These are phyloP conservation scores for Homarus americanus DNA, from an alignment of 1,140 invertebrate species.

Conservation along the genomic window DNA sequence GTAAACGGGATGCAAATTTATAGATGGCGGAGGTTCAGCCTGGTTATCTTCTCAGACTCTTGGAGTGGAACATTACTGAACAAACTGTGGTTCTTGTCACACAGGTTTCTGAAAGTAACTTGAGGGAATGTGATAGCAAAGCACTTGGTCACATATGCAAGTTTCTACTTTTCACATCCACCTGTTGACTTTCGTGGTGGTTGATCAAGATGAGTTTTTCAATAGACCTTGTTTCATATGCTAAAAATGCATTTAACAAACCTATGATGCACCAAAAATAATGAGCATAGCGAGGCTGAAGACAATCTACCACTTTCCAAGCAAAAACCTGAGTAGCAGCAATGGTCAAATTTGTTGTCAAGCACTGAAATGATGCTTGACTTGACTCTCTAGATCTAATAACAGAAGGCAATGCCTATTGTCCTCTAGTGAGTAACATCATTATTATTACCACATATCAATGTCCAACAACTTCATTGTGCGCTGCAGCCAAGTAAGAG, in stretches of 20 bases:
- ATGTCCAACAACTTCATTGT: not conserved
- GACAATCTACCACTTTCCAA: not conserved
- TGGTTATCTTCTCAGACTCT: constrained; percentile 36
- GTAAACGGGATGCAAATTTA: constrained; percentile 68
- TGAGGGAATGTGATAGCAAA: constrained; percentile 18
- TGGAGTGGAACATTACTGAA: constrained; percentile 24
- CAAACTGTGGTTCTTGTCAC: constrained; percentile 1
- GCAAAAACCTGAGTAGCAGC: not conserved
- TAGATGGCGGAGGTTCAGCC: constrained; percentile 43
- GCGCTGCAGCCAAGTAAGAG: not conserved
- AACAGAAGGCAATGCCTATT: not conserved
- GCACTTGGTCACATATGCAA: not conserved
- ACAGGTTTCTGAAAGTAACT: constrained; percentile 55
- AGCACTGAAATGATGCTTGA: not conserved
- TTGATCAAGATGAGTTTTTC: not conserved
- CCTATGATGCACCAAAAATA: not conserved
- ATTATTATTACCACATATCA: not conserved
- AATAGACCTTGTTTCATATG: not conserved
- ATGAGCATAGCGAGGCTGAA: not conserved
- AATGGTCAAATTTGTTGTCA: not conserved
- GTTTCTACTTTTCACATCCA: not conserved
- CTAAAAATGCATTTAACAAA: not conserved
- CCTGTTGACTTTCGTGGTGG: not conserved
- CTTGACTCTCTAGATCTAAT: too few species aligned
- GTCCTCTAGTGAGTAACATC: not conserved